A percentile compares a stretch with the other conserved stretches of the same genome.
Evolutionary conservation across 1,140 invertebrate species (phyloP).

Genomic region (Condylostylus longicornis): DNA sequence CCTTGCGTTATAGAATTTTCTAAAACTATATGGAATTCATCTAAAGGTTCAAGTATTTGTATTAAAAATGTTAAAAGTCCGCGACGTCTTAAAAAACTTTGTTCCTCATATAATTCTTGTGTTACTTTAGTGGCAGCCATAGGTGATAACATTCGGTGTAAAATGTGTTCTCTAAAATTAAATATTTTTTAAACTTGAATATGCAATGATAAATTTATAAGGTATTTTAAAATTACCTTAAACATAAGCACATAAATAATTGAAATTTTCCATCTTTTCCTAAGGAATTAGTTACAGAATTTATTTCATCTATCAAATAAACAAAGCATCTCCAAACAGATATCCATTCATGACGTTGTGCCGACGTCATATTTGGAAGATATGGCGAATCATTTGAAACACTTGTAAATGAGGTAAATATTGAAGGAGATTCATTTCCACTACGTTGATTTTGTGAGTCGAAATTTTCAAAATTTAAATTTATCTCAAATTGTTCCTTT

Average conservation of each 20-base stretch:
- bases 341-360: slow-evolving; percentile 42
- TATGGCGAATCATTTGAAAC: slow-evolving; percentile 28
- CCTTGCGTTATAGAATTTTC: slow-evolving; percentile 91
- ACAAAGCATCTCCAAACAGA: slow-evolving; percentile 60
- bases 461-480: slow-evolving; percentile 42
- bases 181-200: slow-evolving; percentile 8
- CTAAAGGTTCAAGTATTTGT: slow-evolving; percentile 80
- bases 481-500: slow-evolving; percentile 70
- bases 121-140: slow-evolving; percentile 77
- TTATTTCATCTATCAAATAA: slow-evolving; percentile 70
- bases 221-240: slow-evolving; percentile 24
- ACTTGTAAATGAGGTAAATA: slow-evolving; percentile 26
- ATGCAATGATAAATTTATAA: neutral
- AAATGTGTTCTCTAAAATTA: slow-evolving; percentile 69
- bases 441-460: slow-evolving; percentile 2
- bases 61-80: slow-evolving; percentile 74
- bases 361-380: slow-evolving; percentile 23
- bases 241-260: slow-evolving; percentile 82
- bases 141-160: slow-evolving; percentile 75
- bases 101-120: slow-evolving; percentile 87
- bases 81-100: slow-evolving; percentile 78
- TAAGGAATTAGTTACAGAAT: slow-evolving; percentile 63
- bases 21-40: slow-evolving; percentile 82
- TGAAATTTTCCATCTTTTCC: slow-evolving; percentile 99
- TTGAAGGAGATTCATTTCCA: slow-evolving; percentile 28